These are phyloP conservation scores for Arrhamphus sclerolepis DNA, from an alignment of 2,797 vertebrate species.

Conservation along the genomic window DNA sequence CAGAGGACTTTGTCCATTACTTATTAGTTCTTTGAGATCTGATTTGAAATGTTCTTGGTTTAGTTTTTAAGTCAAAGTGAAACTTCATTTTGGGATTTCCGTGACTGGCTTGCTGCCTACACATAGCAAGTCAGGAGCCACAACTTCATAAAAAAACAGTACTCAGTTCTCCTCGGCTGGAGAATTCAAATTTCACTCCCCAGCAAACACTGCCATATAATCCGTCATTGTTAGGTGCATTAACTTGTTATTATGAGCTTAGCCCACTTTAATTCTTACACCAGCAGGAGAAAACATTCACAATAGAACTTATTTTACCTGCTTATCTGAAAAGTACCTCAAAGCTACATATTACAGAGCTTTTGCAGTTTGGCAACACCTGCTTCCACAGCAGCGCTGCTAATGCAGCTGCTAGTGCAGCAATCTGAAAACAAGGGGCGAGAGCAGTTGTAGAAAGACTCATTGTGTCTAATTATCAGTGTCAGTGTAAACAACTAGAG, in stretches of 20 bases:
- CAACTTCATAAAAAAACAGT: conserved; percentile 6
- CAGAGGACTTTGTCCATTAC: neutral
- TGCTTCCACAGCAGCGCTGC: conserved; percentile 11
- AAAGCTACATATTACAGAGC: conserved; percentile 26
- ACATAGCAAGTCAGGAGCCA: neutral
- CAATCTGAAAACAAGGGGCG: conserved; percentile 28
- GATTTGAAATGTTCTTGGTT: neutral
- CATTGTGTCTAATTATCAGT: conserved; percentile 68
- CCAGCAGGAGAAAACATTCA: conserved; percentile 43
- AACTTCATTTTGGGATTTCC: conserved; percentile 20
- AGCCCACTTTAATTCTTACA: conserved; percentile 56
- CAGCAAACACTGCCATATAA: conserved; percentile 6
- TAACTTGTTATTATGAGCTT: conserved; percentile 52
- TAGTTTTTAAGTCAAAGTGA: conserved; percentile 20
- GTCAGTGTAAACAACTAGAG: conserved; percentile 67
- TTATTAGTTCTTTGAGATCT: neutral
- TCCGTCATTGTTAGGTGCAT: conserved; percentile 46
- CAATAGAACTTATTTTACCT: conserved; percentile 55
- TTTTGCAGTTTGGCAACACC: conserved; percentile 41
- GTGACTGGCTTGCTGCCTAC: neutral
- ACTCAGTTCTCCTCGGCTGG: conserved; percentile 23
- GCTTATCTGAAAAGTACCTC: conserved; percentile 55
- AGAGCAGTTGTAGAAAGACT: conserved; percentile 62
- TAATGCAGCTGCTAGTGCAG: conserved; percentile 21
- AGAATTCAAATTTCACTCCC: conserved; percentile 21